These are phyloP conservation scores for Dusona sp. DNA, from an alignment of 2,888 invertebrate genomes.

Conservation along the genomic window DNA sequence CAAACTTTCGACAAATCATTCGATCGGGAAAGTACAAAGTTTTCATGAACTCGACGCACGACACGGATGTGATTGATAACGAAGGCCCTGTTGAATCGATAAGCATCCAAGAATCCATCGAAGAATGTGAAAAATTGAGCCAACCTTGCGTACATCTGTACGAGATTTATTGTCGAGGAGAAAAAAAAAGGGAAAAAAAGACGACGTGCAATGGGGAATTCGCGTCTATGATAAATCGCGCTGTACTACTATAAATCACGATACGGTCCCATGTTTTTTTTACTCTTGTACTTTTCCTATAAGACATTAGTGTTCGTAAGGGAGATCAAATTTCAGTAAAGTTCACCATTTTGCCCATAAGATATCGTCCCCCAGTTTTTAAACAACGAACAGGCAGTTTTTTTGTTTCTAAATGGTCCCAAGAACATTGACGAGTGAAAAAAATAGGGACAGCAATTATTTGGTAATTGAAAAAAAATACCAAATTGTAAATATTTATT, in stretches of 20 bases:
- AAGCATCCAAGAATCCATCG: neutral
- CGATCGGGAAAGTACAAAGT: neutral
- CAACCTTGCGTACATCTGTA: neutral
- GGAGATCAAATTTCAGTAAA: neutral
- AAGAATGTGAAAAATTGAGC: neutral
- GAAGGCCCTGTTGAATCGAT: neutral
- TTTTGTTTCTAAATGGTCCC: too few species aligned
- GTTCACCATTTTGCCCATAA: neutral
- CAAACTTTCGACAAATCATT: neutral
- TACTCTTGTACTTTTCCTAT: neutral
- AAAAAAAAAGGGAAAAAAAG: neutral
- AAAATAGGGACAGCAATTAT: too few species aligned
- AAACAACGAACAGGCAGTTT: too few species aligned
- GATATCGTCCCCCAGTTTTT: too few species aligned
- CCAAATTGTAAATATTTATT: too few species aligned
- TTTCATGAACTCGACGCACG: neutral
- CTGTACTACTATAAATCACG: neutral
- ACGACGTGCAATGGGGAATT: too few species aligned
- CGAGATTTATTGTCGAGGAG: neutral
- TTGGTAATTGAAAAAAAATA: too few species aligned
- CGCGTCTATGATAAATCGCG: neutral
- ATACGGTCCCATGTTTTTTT: neutral
- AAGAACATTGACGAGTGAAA: too few species aligned
- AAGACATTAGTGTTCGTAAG: neutral
- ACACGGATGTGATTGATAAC: neutral